phyloP scores from a whole-genome alignment of 2,888 invertebrate genomes.

The Halictus ligatus region DNA sequence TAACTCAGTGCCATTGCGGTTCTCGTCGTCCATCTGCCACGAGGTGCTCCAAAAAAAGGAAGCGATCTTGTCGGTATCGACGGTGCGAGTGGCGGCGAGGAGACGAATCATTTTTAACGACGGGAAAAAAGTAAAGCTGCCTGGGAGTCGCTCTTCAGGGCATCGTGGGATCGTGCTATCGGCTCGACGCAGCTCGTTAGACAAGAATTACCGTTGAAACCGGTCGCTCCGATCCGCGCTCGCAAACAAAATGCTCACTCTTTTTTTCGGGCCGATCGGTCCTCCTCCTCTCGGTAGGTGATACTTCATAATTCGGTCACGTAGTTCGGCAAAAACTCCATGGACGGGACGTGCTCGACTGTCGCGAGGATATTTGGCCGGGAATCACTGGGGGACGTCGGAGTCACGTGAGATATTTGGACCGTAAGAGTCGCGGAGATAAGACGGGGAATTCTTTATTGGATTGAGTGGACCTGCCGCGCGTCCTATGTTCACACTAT shows the following conservation, averaged over 20 bases:
- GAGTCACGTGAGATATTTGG: constrained; percentile 45
- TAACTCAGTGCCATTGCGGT: neutral
- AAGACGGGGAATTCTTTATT: constrained; percentile 52
- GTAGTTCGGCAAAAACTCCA: constrained; percentile 57
- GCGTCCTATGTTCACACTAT: neutral
- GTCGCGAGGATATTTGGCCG: constrained; percentile 49
- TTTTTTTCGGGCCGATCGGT: neutral
- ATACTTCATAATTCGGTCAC: constrained; percentile 59
- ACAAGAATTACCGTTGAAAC: neutral
- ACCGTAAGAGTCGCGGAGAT: constrained; percentile 40
- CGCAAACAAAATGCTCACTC: constrained; percentile 46
- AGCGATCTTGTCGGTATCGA: neutral
- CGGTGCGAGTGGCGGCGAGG: neutral
- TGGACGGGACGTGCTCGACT: constrained; percentile 48
- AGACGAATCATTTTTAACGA: neutral
- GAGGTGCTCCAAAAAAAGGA: neutral
- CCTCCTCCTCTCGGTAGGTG: neutral
- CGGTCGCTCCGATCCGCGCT: neutral
- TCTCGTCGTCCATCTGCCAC: neutral
- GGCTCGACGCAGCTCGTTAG: neutral
- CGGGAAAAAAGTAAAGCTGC: neutral
- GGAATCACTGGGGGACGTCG: constrained; percentile 33
- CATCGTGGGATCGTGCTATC: neutral
- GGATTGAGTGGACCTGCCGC: neutral
- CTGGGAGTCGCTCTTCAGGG: neutral